Conservation (phyloP, 2,888 invertebrate species). For the Tryphoninae sp. region DNA sequence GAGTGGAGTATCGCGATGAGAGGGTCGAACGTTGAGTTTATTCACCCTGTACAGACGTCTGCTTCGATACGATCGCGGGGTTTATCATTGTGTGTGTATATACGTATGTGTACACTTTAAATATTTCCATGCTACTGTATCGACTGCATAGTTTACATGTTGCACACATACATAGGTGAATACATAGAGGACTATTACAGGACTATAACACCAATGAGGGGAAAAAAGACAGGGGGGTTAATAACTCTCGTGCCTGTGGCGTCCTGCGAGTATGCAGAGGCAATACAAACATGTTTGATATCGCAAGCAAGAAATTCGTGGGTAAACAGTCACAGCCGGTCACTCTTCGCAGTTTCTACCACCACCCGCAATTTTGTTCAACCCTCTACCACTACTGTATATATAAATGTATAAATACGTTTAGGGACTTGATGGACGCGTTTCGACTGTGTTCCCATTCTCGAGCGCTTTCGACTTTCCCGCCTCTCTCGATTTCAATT, state of each 20-base stretch:
- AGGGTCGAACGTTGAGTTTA: conserved; percentile 44
- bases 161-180: neutral
- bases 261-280: neutral
- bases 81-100: conserved; percentile 18
- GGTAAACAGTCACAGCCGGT: conserved; percentile 52
- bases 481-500: too few relatives aligned
- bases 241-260: neutral
- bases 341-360: conserved; percentile 29
- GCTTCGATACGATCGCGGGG: conserved; percentile 8
- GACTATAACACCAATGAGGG: too few relatives aligned
- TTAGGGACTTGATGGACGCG: too few relatives aligned
- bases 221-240: too few relatives aligned
- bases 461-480: too few relatives aligned
- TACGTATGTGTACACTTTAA: neutral
- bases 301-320: conserved; percentile 36
- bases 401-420: conserved; percentile 5
- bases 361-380: neutral
- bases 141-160: conserved; percentile 12
- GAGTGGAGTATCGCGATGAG: conserved; percentile 45
- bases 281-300: conserved; percentile 23
- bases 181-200: too few relatives aligned
- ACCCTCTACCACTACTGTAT: neutral
- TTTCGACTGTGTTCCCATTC: too few relatives aligned
- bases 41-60: conserved; percentile 52
- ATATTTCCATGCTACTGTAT: conserved; percentile 1